These are phyloP conservation scores for Amaurobius ferox DNA, from an alignment of 2,888 invertebrate genomes.

Conservation along the genomic window DNA sequence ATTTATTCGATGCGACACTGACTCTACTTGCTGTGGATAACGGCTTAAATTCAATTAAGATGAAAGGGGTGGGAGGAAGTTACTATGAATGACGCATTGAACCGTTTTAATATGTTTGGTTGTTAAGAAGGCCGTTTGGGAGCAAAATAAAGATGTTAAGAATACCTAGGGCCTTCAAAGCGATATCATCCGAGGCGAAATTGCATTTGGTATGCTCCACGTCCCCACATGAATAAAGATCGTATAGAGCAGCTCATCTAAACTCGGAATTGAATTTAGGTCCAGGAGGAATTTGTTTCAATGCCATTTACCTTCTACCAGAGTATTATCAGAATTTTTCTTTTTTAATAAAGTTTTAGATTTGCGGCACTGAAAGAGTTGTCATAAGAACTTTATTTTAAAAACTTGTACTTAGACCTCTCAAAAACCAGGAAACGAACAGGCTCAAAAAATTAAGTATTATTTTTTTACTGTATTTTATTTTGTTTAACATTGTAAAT, in stretches of 20 bases:
- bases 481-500: too few relatives aligned
- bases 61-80: background rate
- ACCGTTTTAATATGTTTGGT: constrained; percentile 13
- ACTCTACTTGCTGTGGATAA: background rate
- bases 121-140: constrained; percentile 15
- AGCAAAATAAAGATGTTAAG: constrained; percentile 30
- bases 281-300: background rate
- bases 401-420: too few relatives aligned
- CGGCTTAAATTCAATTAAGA: constrained; percentile 18
- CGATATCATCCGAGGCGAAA: constrained; percentile 21
- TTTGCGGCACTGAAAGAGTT: too few relatives aligned
- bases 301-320: background rate
- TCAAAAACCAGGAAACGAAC: too few relatives aligned
- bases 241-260: background rate
- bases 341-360: too few relatives aligned
- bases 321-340: too few relatives aligned
- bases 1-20: constrained; percentile 26
- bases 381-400: too few relatives aligned
- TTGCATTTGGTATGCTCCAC: constrained; percentile 22
- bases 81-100: background rate
- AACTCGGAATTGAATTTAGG: background rate
- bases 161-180: constrained; percentile 1
- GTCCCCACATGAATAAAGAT: constrained; percentile 1
- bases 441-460: too few relatives aligned
- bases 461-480: too few relatives aligned